Evolutionary conservation across 2,797 vertebrate genomes (phyloP).

Genomic region (Pantherophis alleghaniensis): DNA sequence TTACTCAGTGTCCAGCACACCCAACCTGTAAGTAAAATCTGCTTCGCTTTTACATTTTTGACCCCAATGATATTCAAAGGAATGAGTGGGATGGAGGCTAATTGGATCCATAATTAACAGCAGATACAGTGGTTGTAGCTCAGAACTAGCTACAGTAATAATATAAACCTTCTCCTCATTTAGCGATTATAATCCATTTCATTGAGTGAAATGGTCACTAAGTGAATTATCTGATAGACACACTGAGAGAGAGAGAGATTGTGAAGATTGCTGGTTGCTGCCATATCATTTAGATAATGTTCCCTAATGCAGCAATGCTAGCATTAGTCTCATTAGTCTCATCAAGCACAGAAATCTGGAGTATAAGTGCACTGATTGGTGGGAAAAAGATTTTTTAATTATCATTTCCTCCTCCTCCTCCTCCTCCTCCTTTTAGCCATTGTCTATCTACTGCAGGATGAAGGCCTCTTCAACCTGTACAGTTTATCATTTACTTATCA

Average conservation of each 20-base stretch:
- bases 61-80: not conserved
- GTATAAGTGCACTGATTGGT: not conserved
- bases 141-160: not conserved
- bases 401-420: not conserved
- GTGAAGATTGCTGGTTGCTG: not conserved
- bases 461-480: not conserved
- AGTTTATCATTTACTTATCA: not conserved
- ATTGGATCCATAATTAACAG: not conserved
- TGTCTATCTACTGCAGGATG: not conserved
- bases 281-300: not conserved
- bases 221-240: not conserved
- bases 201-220: not conserved
- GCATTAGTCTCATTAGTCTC: not conserved
- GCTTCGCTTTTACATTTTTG: not conserved
- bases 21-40: slow-evolving; percentile 34
- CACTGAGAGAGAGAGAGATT: not conserved
- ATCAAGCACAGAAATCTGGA: not conserved
- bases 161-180: not conserved
- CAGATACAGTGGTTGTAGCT: not conserved
- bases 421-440: too few species aligned
- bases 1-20: slow-evolving; percentile 26
- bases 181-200: not conserved
- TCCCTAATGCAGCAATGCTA: not conserved
- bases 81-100: not conserved
- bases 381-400: not conserved